Conservation (phyloP, 2,888 invertebrate genomes). For the Danaus chrysippus region DNA sequence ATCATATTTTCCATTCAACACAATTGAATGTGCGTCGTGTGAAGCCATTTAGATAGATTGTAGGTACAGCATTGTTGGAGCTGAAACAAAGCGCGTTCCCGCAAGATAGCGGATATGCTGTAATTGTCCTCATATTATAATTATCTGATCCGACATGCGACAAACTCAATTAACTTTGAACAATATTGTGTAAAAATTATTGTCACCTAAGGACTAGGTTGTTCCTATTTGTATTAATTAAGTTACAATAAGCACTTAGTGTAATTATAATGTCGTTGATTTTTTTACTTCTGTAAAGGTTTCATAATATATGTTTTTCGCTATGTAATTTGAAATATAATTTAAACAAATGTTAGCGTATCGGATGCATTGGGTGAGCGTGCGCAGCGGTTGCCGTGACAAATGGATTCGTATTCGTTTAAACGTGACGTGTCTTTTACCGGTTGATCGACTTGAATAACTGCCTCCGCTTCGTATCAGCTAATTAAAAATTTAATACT, state of each 20-base stretch:
- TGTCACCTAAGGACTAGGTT: background rate
- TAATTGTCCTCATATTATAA: conserved; percentile 49
- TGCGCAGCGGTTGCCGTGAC: background rate
- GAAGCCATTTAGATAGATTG: conserved; percentile 47
- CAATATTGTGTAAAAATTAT: conserved; percentile 1
- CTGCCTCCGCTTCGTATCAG: too few relatives aligned
- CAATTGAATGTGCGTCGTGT: conserved; percentile 38
- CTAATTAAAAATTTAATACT: too few relatives aligned
- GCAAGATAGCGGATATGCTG: conserved; percentile 48
- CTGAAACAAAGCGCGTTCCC: conserved; percentile 51
- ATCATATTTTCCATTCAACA: conserved; percentile 6
- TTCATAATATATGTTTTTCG: background rate
- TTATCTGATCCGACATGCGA: conserved; percentile 44
- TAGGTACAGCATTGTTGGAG: conserved; percentile 48
- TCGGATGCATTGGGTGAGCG: conserved; percentile 2
- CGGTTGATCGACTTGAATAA: conserved; percentile 1
- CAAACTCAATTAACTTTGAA: conserved; percentile 7
- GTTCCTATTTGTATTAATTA: background rate
- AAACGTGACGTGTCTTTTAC: background rate
- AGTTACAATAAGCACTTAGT: background rate
- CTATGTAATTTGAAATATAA: background rate
- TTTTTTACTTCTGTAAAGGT: too few relatives aligned
- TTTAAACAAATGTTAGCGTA: background rate
- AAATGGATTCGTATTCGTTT: background rate
- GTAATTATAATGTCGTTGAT: too few relatives aligned